These are phyloP conservation scores for Chionomys nivalis DNA, from an alignment of 2,113 vertebrate genomes.

Conservation along the genomic window DNA sequence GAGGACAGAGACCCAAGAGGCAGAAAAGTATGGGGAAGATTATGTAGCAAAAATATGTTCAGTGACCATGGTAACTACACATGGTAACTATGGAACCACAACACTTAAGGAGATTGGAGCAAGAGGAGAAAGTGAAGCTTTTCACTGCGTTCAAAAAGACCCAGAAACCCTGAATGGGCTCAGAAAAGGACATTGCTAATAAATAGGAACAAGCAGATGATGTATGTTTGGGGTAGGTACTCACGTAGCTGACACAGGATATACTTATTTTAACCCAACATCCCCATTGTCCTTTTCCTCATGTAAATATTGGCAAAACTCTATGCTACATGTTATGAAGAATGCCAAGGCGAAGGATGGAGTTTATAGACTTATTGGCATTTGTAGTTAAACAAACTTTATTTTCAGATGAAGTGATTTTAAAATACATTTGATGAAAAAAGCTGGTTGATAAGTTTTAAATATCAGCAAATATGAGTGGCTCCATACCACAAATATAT, in stretches of 20 bases:
- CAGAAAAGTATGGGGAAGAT: not conserved
- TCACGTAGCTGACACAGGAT: not conserved
- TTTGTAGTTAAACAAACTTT: constrained; percentile 30
- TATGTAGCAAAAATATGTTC: not conserved
- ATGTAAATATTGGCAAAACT: not conserved
- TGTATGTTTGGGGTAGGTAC: not conserved
- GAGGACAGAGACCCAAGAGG: constrained; percentile 5
- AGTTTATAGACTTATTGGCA: constrained; percentile 6
- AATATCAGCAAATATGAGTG: not conserved
- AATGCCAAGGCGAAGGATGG: not conserved
- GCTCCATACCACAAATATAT: not conserved
- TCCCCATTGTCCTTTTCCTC: not conserved
- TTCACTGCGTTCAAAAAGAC: not conserved
- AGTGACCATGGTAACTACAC: not conserved
- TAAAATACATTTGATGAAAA: constrained; percentile 54
- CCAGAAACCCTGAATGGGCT: not conserved
- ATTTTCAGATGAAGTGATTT: constrained; percentile 49
- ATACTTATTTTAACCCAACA: constrained; percentile 14
- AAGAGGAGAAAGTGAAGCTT: not conserved
- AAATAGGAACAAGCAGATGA: not conserved
- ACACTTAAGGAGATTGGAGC: not conserved
- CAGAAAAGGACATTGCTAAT: not conserved
- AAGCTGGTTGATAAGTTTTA: constrained; percentile 37
- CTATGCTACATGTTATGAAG: not conserved
- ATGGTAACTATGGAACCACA: not conserved